Conservation (phyloP, 2,888 invertebrate genomes). For the Dasypogon diadema region DNA sequence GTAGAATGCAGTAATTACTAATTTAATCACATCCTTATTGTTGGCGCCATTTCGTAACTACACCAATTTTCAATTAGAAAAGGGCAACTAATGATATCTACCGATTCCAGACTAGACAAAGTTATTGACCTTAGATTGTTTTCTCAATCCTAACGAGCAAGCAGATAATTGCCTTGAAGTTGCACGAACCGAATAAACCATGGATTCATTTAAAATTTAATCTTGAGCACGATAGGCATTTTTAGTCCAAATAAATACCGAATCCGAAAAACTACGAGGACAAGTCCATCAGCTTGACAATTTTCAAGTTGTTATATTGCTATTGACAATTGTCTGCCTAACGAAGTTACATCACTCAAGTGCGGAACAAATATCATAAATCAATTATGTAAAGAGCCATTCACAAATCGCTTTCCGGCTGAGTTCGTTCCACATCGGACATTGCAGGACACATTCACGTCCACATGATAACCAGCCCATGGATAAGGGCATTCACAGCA, state of each 20-base stretch:
- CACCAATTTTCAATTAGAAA: constrained; percentile 40
- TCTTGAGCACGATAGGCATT: no score
- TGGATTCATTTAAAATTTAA: not conserved
- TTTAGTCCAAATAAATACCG: constrained; percentile 7
- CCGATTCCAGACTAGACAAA: constrained; percentile 14
- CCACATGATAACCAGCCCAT: constrained; percentile 21
- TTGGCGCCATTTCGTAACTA: constrained; percentile 26
- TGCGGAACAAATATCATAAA: constrained; percentile 53
- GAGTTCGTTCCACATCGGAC: constrained; percentile 17
- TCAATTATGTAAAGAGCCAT: constrained; percentile 54
- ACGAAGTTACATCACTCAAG: constrained; percentile 27
- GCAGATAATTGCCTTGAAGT: constrained; percentile 18
- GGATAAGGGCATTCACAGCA: constrained; percentile 4
- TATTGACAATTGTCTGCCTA: constrained; percentile 7
- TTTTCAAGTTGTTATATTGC: constrained; percentile 13
- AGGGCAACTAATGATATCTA: constrained; percentile 3
- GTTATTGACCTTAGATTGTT: constrained; percentile 32
- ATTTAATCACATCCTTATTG: constrained; percentile 44
- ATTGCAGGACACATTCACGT: constrained; percentile 21
- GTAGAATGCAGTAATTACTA: constrained; percentile 33
- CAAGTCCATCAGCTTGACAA: not conserved
- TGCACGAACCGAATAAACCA: not conserved
- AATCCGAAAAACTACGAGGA: not conserved
- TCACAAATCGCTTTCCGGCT: constrained; percentile 49
- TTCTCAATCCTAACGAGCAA: constrained; percentile 32